These are phyloP conservation scores for Parelbella ahira DNA, from an alignment of 2,888 invertebrate genomes.

Conservation along the genomic window DNA sequence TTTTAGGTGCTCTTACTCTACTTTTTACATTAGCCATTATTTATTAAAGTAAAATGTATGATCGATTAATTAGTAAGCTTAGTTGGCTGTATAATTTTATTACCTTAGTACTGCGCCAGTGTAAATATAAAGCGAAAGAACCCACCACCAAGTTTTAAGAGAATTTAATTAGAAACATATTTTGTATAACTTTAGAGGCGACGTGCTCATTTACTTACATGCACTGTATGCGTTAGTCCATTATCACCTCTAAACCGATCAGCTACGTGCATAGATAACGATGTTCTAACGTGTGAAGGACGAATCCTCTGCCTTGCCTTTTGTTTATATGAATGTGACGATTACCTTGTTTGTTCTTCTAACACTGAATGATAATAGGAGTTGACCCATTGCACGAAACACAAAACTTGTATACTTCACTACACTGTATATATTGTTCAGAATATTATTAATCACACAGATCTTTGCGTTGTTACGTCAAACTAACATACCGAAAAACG, in stretches of 20 bases:
- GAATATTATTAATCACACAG: constrained; percentile 4
- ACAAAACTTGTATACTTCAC: constrained; percentile 1
- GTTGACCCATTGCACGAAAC: constrained; percentile 19
- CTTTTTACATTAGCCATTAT: constrained; percentile 68
- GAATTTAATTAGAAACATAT: constrained; percentile 45
- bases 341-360: constrained; percentile 59
- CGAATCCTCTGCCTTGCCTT: constrained; percentile 51
- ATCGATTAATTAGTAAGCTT: constrained; percentile 54
- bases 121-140: constrained; percentile 36
- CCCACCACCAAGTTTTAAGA: constrained; percentile 57
- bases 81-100: constrained; percentile 34
- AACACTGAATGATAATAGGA: constrained; percentile 34
- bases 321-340: constrained; percentile 64
- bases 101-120: constrained; percentile 32
- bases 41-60: constrained; percentile 36
- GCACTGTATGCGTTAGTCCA: constrained; percentile 64
- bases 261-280: constrained; percentile 72
- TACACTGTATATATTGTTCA: background rate
- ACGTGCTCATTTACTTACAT: constrained; percentile 64
- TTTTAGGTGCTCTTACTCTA: constrained; percentile 57
- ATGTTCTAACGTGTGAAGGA: constrained; percentile 76
- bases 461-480: constrained; percentile 3
- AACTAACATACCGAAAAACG: no score
- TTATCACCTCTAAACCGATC: constrained; percentile 70
- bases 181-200: constrained; percentile 32